Evolutionary conservation across 2,888 invertebrate species (phyloP).

Genomic region (Caenorhabditis sinica): DNA sequence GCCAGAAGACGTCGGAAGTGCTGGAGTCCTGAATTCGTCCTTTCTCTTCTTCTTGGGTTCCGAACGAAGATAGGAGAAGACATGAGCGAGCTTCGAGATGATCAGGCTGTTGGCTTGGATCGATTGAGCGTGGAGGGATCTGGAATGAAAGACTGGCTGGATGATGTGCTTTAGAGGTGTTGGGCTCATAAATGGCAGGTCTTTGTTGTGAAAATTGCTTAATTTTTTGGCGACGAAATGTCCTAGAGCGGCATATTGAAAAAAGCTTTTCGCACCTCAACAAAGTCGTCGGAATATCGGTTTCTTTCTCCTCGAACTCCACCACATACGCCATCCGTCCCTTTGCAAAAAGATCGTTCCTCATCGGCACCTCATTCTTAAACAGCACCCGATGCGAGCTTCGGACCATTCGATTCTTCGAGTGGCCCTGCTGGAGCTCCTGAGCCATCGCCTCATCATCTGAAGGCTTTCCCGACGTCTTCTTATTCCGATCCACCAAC

Average conservation of each 20-base stretch:
- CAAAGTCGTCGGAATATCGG: constrained; percentile 94
- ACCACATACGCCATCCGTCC: constrained; percentile 99
- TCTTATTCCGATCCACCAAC: constrained; percentile 86
- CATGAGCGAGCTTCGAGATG: constrained; percentile 95
- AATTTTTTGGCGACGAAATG: no score
- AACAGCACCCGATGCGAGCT: constrained; percentile 87
- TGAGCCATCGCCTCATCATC: constrained; percentile 24
- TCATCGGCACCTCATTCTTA: constrained; percentile 73
- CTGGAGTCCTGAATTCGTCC: constrained; percentile 67
- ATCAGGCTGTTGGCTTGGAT: constrained; percentile 88
- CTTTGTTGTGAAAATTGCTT: no score
- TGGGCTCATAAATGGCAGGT: not conserved
- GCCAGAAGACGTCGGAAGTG: constrained; percentile 18
- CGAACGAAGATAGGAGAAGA: constrained; percentile 93
- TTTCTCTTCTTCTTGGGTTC: constrained; percentile 88
- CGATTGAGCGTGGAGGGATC: constrained; percentile 86
- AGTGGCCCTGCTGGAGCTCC: constrained; percentile 57
- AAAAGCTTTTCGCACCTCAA: constrained; percentile 72
- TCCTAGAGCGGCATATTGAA: no score
- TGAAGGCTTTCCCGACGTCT: constrained; percentile 7
- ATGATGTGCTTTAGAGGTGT: not conserved
- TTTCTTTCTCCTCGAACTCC: constrained; percentile 91
- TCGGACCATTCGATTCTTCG: constrained; percentile 81
- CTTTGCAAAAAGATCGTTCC: constrained; percentile 91
- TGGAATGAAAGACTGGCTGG: constrained; percentile 85